phyloP scores from a whole-genome alignment of 2,113 vertebrate genomes.

The Sinocyclocheilus maitianheensis region DNA sequence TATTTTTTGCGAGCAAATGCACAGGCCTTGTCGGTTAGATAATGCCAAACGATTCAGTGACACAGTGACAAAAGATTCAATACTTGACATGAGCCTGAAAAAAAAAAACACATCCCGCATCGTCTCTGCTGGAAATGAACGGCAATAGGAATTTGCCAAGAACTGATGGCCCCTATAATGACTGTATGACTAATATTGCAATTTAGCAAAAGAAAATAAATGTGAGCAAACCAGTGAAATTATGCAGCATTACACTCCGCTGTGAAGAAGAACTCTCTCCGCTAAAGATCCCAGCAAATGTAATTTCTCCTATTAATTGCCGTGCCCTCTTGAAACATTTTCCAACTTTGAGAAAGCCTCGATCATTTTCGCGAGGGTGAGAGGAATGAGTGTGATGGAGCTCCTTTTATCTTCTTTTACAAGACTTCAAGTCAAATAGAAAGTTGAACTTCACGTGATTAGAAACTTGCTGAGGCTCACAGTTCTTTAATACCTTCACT shows the following conservation, averaged over 20 bases:
- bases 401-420: slow-evolving; percentile 26
- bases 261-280: slow-evolving; percentile 70
- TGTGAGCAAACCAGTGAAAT: slow-evolving; percentile 71
- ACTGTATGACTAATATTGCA: slow-evolving; percentile 75
- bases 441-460: slow-evolving; percentile 18
- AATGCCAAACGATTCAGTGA: slow-evolving; percentile 11
- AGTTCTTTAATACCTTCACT: neutral
- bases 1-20: slow-evolving; percentile 25
- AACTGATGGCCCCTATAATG: slow-evolving; percentile 76
- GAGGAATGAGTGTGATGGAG: slow-evolving; percentile 2
- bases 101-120: slow-evolving; percentile 61
- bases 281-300: slow-evolving; percentile 67
- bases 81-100: slow-evolving; percentile 67
- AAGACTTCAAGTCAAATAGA: slow-evolving; percentile 12
- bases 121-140: slow-evolving; percentile 72
- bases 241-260: slow-evolving; percentile 67
- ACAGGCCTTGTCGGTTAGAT: slow-evolving; percentile 34
- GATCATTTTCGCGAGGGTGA: slow-evolving; percentile 28
- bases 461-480: neutral
- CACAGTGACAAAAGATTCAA: slow-evolving; percentile 63
- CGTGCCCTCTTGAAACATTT: slow-evolving; percentile 58
- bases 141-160: slow-evolving; percentile 72
- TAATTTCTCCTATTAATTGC: slow-evolving; percentile 58
- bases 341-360: slow-evolving; percentile 42
- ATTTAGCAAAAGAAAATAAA: slow-evolving; percentile 75